Conservation (phyloP, 2,113 vertebrate genomes). For the Raphicerus campestris region DNA sequence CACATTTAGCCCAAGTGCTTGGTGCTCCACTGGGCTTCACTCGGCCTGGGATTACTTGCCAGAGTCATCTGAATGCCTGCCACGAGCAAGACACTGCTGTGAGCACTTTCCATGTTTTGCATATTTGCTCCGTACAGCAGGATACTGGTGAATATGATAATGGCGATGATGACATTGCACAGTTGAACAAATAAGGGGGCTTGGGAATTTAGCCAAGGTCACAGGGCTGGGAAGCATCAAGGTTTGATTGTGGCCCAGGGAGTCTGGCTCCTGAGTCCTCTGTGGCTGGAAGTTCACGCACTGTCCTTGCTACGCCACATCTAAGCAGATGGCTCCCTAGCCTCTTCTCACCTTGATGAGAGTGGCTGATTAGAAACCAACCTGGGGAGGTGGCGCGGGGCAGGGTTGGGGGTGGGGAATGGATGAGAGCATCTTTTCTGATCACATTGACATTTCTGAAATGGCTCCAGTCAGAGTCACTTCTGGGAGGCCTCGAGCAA, state of each 20-base stretch:
- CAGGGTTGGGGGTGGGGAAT: rapidly evolving
- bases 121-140: neutral
- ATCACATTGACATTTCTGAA: neutral
- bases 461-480: rapidly evolving
- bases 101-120: neutral
- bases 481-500: neutral
- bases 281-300: neutral
- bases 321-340: neutral
- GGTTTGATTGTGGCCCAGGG: neutral
- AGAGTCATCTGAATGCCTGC: neutral
- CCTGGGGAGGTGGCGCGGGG: rapidly evolving
- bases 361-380: neutral
- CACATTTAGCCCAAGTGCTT: neutral
- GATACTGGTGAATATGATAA: neutral
- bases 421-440: neutral
- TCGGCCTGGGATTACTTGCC: neutral
- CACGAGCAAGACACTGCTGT: rapidly evolving
- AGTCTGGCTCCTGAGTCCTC: neutral
- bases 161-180: neutral
- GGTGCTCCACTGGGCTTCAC: neutral
- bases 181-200: neutral
- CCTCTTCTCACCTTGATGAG: no score
- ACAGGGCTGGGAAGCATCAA: neutral
- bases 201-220: neutral
- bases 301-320: neutral